Conservation (phyloP, 2,113 vertebrate genomes). For the Sakesphorus luctuosus region DNA sequence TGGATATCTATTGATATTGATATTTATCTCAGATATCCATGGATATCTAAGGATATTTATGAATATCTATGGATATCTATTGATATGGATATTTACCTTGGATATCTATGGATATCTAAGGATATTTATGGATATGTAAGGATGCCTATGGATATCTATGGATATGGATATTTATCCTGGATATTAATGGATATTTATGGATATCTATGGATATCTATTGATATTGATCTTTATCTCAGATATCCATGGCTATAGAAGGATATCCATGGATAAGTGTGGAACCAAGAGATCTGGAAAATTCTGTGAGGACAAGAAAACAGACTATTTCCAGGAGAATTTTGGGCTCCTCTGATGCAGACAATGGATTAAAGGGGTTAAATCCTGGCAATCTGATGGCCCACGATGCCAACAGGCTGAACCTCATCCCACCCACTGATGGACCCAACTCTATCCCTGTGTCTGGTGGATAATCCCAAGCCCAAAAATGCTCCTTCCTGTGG, state of each 20-base stretch:
- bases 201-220: too few species aligned
- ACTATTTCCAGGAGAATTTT: neutral
- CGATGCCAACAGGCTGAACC: neutral
- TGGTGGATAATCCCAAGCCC: neutral
- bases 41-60: neutral
- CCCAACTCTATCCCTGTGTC: fast-evolving
- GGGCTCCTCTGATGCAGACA: neutral
- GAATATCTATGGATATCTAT: too few species aligned
- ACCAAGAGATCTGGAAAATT: fast-evolving
- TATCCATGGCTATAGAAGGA: too few species aligned
- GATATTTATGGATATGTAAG: neutral
- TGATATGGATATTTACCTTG: too few species aligned
- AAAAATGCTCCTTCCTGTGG: neutral
- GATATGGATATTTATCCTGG: too few species aligned
- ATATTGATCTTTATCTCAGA: too few species aligned
- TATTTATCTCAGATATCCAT: neutral
- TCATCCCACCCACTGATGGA: neutral
- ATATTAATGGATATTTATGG: too few species aligned
- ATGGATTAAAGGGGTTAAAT: neutral
- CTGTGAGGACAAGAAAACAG: neutral
- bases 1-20: too few species aligned
- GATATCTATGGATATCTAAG: too few species aligned
- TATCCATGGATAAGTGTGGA: neutral
- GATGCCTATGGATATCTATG: neutral
- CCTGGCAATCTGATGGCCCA: too few species aligned